Evolutionary conservation across 2,113 vertebrate genomes (phyloP).

Genomic region (Amblyornis subalaris): DNA sequence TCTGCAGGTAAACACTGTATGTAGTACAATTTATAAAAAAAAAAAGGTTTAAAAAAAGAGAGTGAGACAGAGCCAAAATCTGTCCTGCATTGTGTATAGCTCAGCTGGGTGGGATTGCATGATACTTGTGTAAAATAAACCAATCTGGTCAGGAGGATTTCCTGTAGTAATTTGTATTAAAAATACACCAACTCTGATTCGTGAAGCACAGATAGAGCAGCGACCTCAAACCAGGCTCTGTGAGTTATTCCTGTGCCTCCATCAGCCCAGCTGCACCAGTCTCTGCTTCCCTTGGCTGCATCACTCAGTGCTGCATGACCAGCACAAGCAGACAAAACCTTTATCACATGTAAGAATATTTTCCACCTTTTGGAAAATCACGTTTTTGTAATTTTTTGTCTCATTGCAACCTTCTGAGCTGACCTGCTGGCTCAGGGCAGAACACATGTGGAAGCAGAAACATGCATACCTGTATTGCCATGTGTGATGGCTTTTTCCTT

Average conservation of each 20-base stretch:
- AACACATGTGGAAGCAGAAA: rapidly evolving
- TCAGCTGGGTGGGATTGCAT: not conserved
- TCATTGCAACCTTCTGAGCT: not conserved
- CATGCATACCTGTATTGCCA: rapidly evolving
- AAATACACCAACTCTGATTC: not conserved
- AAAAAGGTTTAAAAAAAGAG: not conserved
- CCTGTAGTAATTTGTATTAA: not conserved
- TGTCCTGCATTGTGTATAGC: not conserved
- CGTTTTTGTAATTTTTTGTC: not conserved
- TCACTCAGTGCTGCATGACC: not conserved
- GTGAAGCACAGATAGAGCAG: not conserved
- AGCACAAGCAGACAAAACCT: not conserved
- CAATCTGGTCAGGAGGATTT: not conserved
- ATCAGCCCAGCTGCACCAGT: rapidly evolving
- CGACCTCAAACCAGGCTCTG: not conserved
- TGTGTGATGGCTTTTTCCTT: not conserved
- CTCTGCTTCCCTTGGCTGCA: not conserved
- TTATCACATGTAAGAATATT: rapidly evolving
- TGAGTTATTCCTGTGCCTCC: not conserved
- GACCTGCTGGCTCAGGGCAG: not conserved
- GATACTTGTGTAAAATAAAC: not conserved
- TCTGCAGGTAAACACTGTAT: not conserved
- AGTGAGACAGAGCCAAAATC: not conserved
- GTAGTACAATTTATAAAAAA: rapidly evolving
- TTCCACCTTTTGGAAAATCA: not conserved